Percentiles rank a stretch among this genome's conserved stretches.
Conservation (phyloP, 2,888 invertebrate genomes). For the Scaptomyza reducta region DNA sequence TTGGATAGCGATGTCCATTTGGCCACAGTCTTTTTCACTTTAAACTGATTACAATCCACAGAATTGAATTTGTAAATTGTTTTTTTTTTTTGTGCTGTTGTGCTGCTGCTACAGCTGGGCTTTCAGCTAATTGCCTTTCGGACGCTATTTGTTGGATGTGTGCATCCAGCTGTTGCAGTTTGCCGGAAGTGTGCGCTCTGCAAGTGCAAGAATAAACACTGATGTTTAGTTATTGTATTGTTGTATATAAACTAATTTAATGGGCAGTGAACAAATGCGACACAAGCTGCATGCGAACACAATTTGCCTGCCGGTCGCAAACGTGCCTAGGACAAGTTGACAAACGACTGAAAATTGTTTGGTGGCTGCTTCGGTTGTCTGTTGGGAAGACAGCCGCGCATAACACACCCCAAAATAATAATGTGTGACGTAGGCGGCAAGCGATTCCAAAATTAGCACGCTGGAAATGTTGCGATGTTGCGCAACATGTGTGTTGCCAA, state of each 20-base stretch:
- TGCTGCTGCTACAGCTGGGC: conserved; percentile 1
- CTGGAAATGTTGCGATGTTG: conserved; percentile 52
- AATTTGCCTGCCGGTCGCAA: conserved; percentile 35
- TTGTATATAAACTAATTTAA: conserved; percentile 19
- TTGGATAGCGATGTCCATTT: conserved; percentile 25
- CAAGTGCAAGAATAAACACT: conserved; percentile 66
- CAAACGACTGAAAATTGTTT: conserved; percentile 65
- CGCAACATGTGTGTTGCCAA: conserved; percentile 50
- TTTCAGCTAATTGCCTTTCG: conserved; percentile 24
- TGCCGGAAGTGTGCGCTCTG: conserved; percentile 66
- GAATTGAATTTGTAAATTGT: conserved; percentile 24
- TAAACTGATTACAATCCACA: conserved; percentile 35
- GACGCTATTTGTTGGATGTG: conserved; percentile 25
- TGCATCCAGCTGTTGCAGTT: conserved; percentile 66
- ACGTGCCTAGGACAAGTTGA: conserved; percentile 60
- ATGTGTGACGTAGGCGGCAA: conserved; percentile 30
- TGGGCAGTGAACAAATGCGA: conserved; percentile 2
- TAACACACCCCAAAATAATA: conserved; percentile 61
- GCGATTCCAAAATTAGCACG: conserved; percentile 62
- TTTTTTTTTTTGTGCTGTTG: conserved; percentile 18
- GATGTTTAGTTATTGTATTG: conserved; percentile 46
- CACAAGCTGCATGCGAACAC: conserved; percentile 2
- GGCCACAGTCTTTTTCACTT: conserved; percentile 27
- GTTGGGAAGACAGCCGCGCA: conserved; percentile 31
- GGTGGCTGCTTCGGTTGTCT: conserved; percentile 3